phyloP scores from a whole-genome alignment of 2,797 vertebrate species.

The Odontamblyopus lacepedii region DNA sequence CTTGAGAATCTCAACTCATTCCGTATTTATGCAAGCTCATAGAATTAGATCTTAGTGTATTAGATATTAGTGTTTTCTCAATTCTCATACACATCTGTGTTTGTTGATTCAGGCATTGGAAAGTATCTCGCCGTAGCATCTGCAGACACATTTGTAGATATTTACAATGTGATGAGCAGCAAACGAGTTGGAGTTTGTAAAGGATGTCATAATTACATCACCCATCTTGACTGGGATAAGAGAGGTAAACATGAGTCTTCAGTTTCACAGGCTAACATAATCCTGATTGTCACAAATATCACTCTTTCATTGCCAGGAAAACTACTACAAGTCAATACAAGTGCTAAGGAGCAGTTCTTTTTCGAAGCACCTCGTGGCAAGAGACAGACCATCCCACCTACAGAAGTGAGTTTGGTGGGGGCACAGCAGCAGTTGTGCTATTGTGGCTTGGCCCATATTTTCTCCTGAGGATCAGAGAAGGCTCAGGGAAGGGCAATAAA shows the following conservation, averaged over 20 bases:
- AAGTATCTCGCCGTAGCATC: slow-evolving; percentile 97
- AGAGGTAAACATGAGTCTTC: slow-evolving; percentile 79
- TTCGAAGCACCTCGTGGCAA: slow-evolving; percentile 98
- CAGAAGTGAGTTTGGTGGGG: slow-evolving; percentile 83
- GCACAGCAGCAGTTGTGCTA: slow-evolving; percentile 20
- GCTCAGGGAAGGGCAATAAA: slow-evolving; percentile 60
- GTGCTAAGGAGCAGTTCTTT: slow-evolving; percentile 96
- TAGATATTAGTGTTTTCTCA: neutral
- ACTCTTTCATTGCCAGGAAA: slow-evolving; percentile 83
- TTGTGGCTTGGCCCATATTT: slow-evolving; percentile 50
- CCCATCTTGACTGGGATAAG: slow-evolving; percentile 96
- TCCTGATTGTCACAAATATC: neutral
- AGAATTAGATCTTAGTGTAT: neutral
- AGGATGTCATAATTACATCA: slow-evolving; percentile 92
- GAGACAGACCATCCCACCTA: slow-evolving; percentile 87
- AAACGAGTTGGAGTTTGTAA: slow-evolving; percentile 96
- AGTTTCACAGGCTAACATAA: slow-evolving; percentile 1
- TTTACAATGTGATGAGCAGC: slow-evolving; percentile 98
- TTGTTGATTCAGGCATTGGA: slow-evolving; percentile 81
- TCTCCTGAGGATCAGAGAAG: slow-evolving; percentile 43
- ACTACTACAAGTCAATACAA: slow-evolving; percentile 96
- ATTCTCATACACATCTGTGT: neutral
- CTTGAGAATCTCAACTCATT: slow-evolving; percentile 14
- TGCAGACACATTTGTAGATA: slow-evolving; percentile 94
- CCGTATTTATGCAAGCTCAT: neutral